These are phyloP conservation scores for Periphyllus acericola DNA, from an alignment of 2,888 invertebrate species.

Conservation along the genomic window DNA sequence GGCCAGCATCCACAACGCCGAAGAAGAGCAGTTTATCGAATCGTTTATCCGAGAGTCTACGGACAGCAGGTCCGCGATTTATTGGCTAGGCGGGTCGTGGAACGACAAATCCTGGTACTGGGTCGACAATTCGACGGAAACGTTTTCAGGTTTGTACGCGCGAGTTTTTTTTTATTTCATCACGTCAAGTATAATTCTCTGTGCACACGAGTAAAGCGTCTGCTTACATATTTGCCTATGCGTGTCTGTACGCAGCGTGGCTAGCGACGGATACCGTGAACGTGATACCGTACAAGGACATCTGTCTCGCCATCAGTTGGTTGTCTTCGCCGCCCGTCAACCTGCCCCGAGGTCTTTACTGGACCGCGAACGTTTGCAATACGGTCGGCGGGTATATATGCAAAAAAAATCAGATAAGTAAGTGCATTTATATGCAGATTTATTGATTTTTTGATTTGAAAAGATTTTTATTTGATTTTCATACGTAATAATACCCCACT, in stretches of 20 bases:
- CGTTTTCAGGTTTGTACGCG: conserved; percentile 71
- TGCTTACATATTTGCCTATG: not conserved
- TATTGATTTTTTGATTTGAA: too few relatives aligned
- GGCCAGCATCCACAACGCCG: conserved; percentile 75
- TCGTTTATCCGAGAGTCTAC: conserved; percentile 76
- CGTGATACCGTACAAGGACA: conserved; percentile 63
- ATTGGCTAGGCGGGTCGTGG: conserved; percentile 78
- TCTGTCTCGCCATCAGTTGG: conserved; percentile 75
- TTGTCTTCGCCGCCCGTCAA: conserved; percentile 74
- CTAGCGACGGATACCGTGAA: conserved; percentile 63
- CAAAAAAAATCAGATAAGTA: conserved; percentile 67
- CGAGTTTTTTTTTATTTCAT: too few relatives aligned
- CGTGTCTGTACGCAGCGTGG: conserved; percentile 64
- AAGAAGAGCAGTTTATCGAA: conserved; percentile 78
- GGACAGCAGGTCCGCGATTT: conserved; percentile 77
- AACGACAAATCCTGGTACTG: conserved; percentile 71
- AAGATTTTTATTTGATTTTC: too few relatives aligned
- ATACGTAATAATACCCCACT: too few relatives aligned
- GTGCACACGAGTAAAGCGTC: not conserved
- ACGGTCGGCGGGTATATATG: conserved; percentile 78
- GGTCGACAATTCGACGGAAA: conserved; percentile 74
- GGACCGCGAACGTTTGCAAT: conserved; percentile 75
- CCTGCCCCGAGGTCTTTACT: conserved; percentile 77
- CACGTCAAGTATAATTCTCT: too few relatives aligned
- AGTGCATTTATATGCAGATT: too few relatives aligned